These are phyloP conservation scores for Conchocele bisecta DNA, from an alignment of 2,888 invertebrate species.

Conservation along the genomic window DNA sequence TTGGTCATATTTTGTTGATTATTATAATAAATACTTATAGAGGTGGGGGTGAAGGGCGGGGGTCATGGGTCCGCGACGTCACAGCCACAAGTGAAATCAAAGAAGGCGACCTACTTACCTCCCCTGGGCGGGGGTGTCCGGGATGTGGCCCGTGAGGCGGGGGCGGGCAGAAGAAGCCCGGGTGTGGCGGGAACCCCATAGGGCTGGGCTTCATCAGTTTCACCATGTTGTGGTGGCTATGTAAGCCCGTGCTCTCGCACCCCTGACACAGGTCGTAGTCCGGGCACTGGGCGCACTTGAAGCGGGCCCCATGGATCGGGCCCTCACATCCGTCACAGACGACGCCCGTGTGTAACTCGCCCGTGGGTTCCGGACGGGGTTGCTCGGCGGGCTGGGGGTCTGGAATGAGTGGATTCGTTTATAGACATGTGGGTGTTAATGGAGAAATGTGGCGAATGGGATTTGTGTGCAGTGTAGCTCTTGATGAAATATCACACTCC, in stretches of 20 bases:
- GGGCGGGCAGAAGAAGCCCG: conserved; percentile 1
- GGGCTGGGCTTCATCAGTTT: conserved; percentile 84
- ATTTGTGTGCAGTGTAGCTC: too few species aligned
- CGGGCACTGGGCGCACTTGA: conserved; percentile 91
- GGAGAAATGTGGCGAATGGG: too few species aligned
- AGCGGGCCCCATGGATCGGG: conserved; percentile 89
- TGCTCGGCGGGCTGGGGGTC: background rate
- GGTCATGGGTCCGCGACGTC: too few species aligned
- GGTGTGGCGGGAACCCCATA: background rate
- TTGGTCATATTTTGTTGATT: too few species aligned
- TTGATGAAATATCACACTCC: too few species aligned
- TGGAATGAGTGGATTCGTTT: too few species aligned
- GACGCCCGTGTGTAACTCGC: conserved; percentile 85
- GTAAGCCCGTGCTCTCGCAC: conserved; percentile 88
- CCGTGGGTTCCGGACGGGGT: background rate
- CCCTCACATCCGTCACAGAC: conserved; percentile 89
- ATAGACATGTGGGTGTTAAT: too few species aligned
- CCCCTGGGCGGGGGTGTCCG: conserved; percentile 38
- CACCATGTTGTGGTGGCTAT: conserved; percentile 88
- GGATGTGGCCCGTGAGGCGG: conserved; percentile 14
- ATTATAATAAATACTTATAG: too few species aligned
- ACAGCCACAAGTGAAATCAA: too few species aligned
- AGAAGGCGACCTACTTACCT: conserved; percentile 28
- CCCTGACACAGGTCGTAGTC: conserved; percentile 91
- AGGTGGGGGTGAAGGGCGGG: too few species aligned